These are phyloP conservation scores for Brenthis ino DNA, from an alignment of 2,888 invertebrate species.

Conservation along the genomic window DNA sequence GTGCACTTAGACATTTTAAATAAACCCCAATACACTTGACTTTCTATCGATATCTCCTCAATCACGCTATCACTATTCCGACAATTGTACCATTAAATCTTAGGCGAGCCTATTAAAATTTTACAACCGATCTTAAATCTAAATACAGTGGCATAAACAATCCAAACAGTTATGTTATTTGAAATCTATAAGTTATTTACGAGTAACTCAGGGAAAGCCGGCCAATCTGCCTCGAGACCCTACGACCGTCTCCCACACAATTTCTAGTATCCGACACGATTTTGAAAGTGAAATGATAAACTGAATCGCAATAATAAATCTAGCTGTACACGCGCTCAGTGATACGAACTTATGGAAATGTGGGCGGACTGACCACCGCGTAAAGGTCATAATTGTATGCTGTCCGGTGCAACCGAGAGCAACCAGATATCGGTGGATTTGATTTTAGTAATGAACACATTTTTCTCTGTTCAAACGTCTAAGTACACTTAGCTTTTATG, in stretches of 20 bases:
- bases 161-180: slow-evolving; percentile 60
- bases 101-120: slow-evolving; percentile 47
- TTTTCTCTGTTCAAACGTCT: slow-evolving; percentile 15
- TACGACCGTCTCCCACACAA: slow-evolving; percentile 59
- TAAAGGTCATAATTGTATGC: slow-evolving; percentile 36
- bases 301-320: slow-evolving; percentile 62
- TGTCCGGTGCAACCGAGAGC: slow-evolving; percentile 15
- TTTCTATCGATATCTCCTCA: slow-evolving; percentile 35
- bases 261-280: slow-evolving; percentile 66
- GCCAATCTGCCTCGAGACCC: slow-evolving; percentile 47
- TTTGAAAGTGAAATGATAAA: slow-evolving; percentile 69
- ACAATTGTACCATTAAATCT: slow-evolving; percentile 42
- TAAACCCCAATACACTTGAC: slow-evolving; percentile 32
- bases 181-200: slow-evolving; percentile 70
- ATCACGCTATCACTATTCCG: slow-evolving; percentile 35
- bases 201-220: slow-evolving; percentile 63
- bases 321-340: slow-evolving; percentile 50
- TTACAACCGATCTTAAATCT: slow-evolving; percentile 52
- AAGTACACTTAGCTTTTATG: slow-evolving; percentile 6
- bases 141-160: slow-evolving; percentile 51
- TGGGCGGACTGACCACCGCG: slow-evolving; percentile 35
- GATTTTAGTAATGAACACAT: slow-evolving; percentile 30
- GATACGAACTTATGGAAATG: slow-evolving; percentile 39
- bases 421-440: slow-evolving; percentile 33
- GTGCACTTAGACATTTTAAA: slow-evolving; percentile 6